Conservation (phyloP, 2,113 vertebrate genomes). For the Fulmarus glacialis region DNA sequence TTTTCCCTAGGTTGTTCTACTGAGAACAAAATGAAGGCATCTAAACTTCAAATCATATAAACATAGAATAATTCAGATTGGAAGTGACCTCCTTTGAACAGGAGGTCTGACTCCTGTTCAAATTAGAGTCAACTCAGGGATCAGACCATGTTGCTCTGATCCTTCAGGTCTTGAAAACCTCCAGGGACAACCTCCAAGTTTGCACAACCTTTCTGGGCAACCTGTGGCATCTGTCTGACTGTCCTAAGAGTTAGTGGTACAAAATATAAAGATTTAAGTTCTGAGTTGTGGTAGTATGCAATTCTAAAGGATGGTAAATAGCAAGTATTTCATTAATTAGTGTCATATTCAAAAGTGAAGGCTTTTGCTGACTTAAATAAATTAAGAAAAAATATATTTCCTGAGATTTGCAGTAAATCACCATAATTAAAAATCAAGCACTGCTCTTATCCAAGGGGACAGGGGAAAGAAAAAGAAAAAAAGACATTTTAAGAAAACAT, state of each 20-base stretch:
- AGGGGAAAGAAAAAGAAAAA: background rate
- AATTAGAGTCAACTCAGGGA: background rate
- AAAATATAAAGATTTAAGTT: background rate
- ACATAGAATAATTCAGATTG: background rate
- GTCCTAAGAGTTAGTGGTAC: background rate
- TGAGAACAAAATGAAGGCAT: background rate
- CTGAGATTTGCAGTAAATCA: background rate
- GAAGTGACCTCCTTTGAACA: background rate
- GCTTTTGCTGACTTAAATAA: background rate
- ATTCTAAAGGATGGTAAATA: background rate
- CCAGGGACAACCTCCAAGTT: background rate
- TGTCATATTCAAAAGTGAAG: background rate
- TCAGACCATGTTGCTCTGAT: background rate
- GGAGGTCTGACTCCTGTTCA: background rate
- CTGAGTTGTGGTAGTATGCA: background rate
- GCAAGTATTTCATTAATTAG: background rate
- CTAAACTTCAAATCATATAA: background rate
- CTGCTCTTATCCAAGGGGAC: fast-evolving
- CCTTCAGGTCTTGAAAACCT: background rate
- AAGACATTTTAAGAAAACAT: background rate
- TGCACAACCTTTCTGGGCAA: background rate
- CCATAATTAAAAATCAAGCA: background rate
- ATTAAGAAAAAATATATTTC: background rate
- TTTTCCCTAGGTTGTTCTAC: background rate
- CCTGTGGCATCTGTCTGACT: background rate